A percentile compares a stretch with the other conserved stretches of the same genome.
phyloP scores from a whole-genome alignment of 2,888 invertebrate genomes.

The Cerastis leucographa region DNA sequence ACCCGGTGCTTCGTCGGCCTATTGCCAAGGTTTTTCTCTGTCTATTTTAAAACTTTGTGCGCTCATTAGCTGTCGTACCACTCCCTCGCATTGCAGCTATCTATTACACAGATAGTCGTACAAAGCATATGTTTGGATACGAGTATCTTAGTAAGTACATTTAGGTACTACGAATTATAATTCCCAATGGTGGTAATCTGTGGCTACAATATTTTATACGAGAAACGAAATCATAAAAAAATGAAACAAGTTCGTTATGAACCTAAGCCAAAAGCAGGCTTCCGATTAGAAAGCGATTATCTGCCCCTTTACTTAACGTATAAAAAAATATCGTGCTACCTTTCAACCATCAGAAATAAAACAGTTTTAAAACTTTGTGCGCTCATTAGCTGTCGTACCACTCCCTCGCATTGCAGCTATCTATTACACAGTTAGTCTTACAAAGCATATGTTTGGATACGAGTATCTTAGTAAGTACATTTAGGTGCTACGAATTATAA shows the following conservation, averaged over 20 bases:
- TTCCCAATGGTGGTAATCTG: not conserved
- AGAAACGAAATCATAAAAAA: not conserved
- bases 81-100: not conserved
- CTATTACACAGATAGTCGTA: not conserved
- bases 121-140: not conserved
- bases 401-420: not conserved
- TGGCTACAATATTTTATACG: not conserved
- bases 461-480: not conserved
- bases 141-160: not conserved
- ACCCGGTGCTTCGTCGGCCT: not conserved
- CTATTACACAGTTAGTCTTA: not conserved
- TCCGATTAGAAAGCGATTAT: not conserved
- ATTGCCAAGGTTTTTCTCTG: conserved; percentile 21
- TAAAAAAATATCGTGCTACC: conserved; percentile 1
- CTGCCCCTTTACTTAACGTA: not conserved
- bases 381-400: conserved; percentile 25
- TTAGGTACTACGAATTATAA: not conserved
- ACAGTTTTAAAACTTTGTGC: conserved; percentile 15
- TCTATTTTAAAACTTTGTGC: conserved; percentile 14
- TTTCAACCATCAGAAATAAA: not conserved
- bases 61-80: conserved; percentile 25
- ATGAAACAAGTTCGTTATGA: not conserved
- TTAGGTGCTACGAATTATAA: not conserved
- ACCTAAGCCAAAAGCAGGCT: not conserved
- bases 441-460: not conserved